Percentiles rank a stretch among this genome's conserved stretches.
Conservation (phyloP, 2,888 invertebrate species). For the Lepidocyrtoides sp. region DNA sequence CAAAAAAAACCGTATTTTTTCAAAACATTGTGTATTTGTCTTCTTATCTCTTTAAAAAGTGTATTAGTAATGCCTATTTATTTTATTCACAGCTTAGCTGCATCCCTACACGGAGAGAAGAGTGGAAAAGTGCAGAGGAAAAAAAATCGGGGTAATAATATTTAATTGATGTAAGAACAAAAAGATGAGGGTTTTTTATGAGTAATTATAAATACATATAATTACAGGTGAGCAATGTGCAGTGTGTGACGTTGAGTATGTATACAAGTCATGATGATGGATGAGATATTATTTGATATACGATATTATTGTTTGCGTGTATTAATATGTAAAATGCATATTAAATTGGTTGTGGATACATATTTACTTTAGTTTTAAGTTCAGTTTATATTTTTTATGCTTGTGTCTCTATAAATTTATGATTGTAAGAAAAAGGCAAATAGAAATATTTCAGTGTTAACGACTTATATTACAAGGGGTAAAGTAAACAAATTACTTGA, state of each 20-base stretch:
- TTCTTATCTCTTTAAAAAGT: not conserved
- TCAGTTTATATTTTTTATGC: no score
- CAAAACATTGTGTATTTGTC: constrained; percentile 12
- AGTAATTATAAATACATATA: constrained; percentile 40
- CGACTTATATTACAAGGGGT: constrained; percentile 14
- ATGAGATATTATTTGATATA: constrained; percentile 34
- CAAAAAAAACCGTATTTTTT: constrained; percentile 8
- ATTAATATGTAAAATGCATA: no score
- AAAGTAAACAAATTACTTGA: constrained; percentile 67
- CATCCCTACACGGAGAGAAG: no score
- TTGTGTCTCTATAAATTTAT: not conserved
- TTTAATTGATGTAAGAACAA: constrained; percentile 56
- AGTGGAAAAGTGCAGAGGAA: not conserved
- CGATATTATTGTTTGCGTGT: constrained; percentile 23
- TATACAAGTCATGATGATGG: not conserved
- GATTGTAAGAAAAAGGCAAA: not conserved
- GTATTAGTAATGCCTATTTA: not conserved
- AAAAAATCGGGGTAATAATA: constrained; percentile 35
- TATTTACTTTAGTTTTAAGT: constrained; percentile 1
- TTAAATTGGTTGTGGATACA: not conserved
- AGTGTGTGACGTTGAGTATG: not conserved
- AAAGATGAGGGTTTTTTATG: constrained; percentile 50
- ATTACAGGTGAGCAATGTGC: constrained; percentile 20
- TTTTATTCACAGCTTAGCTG: not conserved
- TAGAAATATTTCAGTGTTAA: constrained; percentile 52